Percentiles rank a stretch among this genome's conserved stretches.
Evolutionary conservation across 2,113 vertebrate species (phyloP).

Genomic region (Zosterops lateralis): DNA sequence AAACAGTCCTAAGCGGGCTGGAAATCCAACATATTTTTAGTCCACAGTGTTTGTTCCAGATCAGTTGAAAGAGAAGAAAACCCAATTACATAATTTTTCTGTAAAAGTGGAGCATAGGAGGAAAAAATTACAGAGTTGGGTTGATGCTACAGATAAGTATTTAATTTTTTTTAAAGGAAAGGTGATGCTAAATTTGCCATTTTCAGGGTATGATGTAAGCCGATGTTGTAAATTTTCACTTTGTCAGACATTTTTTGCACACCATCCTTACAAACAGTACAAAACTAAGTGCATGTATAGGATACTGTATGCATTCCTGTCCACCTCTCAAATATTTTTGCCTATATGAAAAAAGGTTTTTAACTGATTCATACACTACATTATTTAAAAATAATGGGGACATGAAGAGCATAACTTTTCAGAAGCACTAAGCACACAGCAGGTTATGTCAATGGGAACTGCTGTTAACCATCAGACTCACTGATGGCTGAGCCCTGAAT

Average conservation of each 20-base stretch:
- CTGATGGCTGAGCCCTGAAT: not conserved
- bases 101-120: not conserved
- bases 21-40: not conserved
- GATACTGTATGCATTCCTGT: not conserved
- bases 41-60: not conserved
- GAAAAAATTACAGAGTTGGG: not conserved
- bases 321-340: not conserved
- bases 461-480: not conserved
- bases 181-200: not conserved
- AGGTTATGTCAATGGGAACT: not conserved
- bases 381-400: not conserved
- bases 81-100: slow-evolving; percentile 6
- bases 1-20: not conserved
- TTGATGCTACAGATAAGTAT: not conserved
- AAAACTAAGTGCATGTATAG: not conserved
- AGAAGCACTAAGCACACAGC: not conserved
- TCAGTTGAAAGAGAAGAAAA: not conserved
- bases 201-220: not conserved
- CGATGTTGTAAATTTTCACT: not conserved
- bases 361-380: not conserved
- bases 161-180: not conserved
- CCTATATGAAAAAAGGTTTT: not conserved
- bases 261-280: not conserved
- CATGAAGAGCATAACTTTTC: not conserved
- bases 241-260: not conserved